Base-by-base conservation (phyloP, 1,140 invertebrate species). In the Delia radicum region DNA sequence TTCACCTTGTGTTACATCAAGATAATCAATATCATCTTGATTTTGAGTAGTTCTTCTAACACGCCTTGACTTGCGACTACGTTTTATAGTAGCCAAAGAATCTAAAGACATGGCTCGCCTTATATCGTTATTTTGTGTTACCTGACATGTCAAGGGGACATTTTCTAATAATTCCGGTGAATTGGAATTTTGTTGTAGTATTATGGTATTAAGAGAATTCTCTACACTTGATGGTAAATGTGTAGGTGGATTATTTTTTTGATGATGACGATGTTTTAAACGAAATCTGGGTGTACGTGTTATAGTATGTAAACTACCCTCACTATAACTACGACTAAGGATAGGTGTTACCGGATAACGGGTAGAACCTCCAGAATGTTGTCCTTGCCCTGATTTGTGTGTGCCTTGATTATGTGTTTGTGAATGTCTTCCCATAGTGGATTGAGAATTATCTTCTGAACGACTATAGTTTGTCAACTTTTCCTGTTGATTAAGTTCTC, bases 211-310 rank as follows among this genome's bases (percentile, higher is more conserved):
- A 81, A 90, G 87, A 67, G 89, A 87, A 81, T 87, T 87, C 77
- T 90, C 89, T 82, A 90, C 87, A 28, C 86, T 87, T 29, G 86
- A 77, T 6, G 89, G 88, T 24, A 90, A 81, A 80, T 85, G 87
- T 87, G 80, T 67, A 0, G 75, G 21, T 0, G 76, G 65, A 18
- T 61, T 46, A 33, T n/a, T n/a, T n/a, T n/a, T n/a, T n/a, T n/a
- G n/a, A 28, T 27, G 31, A 27, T 48, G 62, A 46, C 77, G 74
- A 7, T 80, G 74, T 0, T 81, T 80, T 0, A 79, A 73, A 4
- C 83, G 78, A 15, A 80, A 81, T 3, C 84, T 78, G 0, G 82
- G 85, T n/a, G 81, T 86, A 3, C 83, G 76, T 7, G 79, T 80
- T 3, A 83, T 79, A 26, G 85, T 84, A 0, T 85, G 85, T 55